Base-by-base conservation (phyloP, 1,140 invertebrate genomes). In the Musca vetustissima region DNA sequence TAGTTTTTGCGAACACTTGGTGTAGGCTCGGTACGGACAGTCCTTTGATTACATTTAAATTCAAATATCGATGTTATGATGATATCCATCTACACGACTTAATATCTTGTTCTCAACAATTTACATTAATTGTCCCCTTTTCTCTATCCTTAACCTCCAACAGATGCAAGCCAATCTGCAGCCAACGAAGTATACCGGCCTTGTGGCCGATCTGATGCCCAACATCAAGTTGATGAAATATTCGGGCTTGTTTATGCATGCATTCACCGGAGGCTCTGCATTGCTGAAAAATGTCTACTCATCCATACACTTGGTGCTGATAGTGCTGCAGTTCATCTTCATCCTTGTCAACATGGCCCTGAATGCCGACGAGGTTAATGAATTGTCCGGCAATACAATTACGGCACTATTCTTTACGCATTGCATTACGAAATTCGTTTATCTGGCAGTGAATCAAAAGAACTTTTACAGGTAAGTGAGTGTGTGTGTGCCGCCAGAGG, bases 321-420 rank as follows among this genome's bases (percentile, higher is more conserved):
- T 92, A n/a, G 68, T 91, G 1, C 43, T 88, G 1, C 89, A 92
- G 80, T 91, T 88, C 73, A 77, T 83, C 21, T 86, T 87, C 6
- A 88, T 90, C 72, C 85, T 85, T 13, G 84, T 88, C 19, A 93
- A 93, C 76, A 84, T 93, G 83, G 85, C 89, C 0, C 53, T 87
- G 24, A 89, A 93, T 77, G 86, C 88, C 2, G 89, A 89, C n/a
- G 91, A 93, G 73, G 90, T 92, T 0, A 92, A 93, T 76, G 90
- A 92, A 78, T 82, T 93, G 53, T 91, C 91, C 0, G 91, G 91
- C 1, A 92, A 92, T 70, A 92, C 92, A 17, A 92, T 94, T 47
- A 94, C 92, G 0, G 86, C 91, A 2, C 85, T 93, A 7, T 93
- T 93, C 83, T 93, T 93, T 80, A 85, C 89, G 0, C 92, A 94